phyloP scores from a whole-genome alignment of 2,797 vertebrate species.

The Tympanoctomys barrerae region DNA sequence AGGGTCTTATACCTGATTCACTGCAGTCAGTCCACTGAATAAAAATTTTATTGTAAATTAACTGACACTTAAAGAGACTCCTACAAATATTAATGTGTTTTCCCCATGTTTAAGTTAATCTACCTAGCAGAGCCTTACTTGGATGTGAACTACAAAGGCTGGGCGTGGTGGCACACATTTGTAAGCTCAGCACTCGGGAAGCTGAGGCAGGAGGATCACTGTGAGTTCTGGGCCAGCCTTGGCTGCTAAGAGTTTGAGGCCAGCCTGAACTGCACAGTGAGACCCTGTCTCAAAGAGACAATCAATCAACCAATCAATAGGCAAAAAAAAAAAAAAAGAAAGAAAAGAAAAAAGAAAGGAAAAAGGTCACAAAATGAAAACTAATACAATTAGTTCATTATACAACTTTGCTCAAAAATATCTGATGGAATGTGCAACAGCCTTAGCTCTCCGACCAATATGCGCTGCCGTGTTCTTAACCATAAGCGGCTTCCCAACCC shows the following conservation, averaged over 20 bases:
- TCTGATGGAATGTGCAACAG: background rate
- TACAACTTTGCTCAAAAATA: constrained; percentile 67
- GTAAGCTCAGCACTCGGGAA: background rate
- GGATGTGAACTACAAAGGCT: constrained; percentile 28
- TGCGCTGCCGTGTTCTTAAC: constrained; percentile 9
- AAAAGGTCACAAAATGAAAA: constrained; percentile 3
- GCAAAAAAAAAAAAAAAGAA: background rate
- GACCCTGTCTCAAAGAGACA: background rate
- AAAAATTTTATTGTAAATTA: constrained; percentile 59
- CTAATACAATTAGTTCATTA: constrained; percentile 11
- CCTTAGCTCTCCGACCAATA: constrained; percentile 31
- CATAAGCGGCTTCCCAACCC: constrained; percentile 29
- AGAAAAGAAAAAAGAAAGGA: constrained; percentile 9
- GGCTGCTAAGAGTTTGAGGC: background rate
- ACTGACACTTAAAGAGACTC: constrained; percentile 24
- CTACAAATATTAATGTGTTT: constrained; percentile 45
- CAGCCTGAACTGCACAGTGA: background rate
- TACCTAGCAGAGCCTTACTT: constrained; percentile 58
- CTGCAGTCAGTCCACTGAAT: background rate
- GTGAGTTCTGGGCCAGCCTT: background rate
- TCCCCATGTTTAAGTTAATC: constrained; percentile 53
- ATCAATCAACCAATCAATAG: background rate
- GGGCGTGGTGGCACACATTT: background rate
- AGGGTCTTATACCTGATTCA: background rate
- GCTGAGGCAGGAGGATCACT: background rate